Evolutionary conservation across 2,888 invertebrate genomes (phyloP).

Genomic region (Nudaria mundana): DNA sequence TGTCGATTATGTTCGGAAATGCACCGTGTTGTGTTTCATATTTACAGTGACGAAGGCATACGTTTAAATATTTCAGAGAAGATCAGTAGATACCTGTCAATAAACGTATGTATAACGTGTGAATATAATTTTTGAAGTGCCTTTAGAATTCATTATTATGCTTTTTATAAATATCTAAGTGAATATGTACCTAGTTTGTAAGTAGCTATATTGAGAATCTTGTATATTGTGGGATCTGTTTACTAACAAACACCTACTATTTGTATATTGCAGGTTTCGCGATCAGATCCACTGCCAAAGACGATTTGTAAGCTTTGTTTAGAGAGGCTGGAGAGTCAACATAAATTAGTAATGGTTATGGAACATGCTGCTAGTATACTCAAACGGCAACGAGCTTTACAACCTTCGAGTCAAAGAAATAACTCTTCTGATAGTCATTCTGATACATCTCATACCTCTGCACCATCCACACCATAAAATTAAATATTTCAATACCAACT

Average conservation of each 20-base stretch:
- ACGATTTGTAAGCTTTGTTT: constrained; percentile 84
- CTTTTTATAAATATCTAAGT: background rate
- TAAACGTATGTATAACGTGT: constrained; percentile 80
- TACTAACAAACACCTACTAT: constrained; percentile 8
- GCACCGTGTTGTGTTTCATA: constrained; percentile 91
- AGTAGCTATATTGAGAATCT: background rate
- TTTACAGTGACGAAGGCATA: constrained; percentile 90
- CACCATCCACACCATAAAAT: constrained; percentile 24
- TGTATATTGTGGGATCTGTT: background rate
- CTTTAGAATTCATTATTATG: too few relatives aligned
- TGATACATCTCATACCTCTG: constrained; percentile 38
- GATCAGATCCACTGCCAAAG: constrained; percentile 85
- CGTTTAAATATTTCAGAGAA: constrained; percentile 88
- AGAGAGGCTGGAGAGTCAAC: constrained; percentile 81
- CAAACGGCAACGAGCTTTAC: constrained; percentile 50
- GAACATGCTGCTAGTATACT: constrained; percentile 68
- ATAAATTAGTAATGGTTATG: constrained; percentile 71
- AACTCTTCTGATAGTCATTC: constrained; percentile 41
- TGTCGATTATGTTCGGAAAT: constrained; percentile 93
- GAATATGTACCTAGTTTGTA: background rate
- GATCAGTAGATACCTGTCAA: constrained; percentile 90
- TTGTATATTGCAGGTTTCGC: constrained; percentile 74
- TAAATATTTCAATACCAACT: constrained; percentile 17
- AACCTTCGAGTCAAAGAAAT: constrained; percentile 33
- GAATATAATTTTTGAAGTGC: too few relatives aligned